phyloP scores from a whole-genome alignment of 2,888 invertebrate genomes.

The Adelphocoris suturalis region DNA sequence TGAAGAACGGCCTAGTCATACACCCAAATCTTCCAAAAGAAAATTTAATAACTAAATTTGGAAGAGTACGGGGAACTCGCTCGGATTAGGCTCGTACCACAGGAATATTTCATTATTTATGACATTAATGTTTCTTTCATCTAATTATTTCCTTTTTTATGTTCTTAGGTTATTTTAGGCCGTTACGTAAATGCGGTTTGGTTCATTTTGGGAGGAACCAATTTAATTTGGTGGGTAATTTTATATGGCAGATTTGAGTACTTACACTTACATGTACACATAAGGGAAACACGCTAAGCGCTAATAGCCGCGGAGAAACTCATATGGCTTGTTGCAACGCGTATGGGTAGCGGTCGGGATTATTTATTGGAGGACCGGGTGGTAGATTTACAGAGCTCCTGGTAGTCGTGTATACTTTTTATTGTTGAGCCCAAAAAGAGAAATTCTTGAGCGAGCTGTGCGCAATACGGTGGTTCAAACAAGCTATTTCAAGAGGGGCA shows the following conservation, averaged over 20 bases:
- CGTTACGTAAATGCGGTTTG: neutral
- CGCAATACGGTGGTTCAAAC: constrained; percentile 30
- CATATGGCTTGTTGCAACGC: neutral
- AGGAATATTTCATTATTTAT: too few relatives aligned
- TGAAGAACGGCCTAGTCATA: too few relatives aligned
- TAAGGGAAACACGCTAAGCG: neutral
- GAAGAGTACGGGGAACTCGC: too few relatives aligned
- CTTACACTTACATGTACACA: neutral
- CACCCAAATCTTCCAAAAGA: too few relatives aligned
- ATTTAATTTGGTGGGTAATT: neutral
- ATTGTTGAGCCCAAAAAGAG: neutral
- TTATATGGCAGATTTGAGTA: neutral
- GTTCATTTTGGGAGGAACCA: neutral
- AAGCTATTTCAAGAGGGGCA: constrained; percentile 10
- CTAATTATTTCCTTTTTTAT: too few relatives aligned
- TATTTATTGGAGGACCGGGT: constrained; percentile 11
- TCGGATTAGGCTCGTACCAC: too few relatives aligned
- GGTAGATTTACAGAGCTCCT: constrained; percentile 32
- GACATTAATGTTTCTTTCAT: too few relatives aligned
- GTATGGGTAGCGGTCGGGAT: neutral
- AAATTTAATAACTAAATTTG: too few relatives aligned
- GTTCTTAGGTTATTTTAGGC: too few relatives aligned
- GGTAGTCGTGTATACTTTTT: constrained; percentile 6
- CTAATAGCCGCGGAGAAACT: constrained; percentile 8
- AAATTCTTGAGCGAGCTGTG: neutral